Base-by-base conservation (phyloP, 1,140 invertebrate species). In the Anthonomus grandis region DNA sequence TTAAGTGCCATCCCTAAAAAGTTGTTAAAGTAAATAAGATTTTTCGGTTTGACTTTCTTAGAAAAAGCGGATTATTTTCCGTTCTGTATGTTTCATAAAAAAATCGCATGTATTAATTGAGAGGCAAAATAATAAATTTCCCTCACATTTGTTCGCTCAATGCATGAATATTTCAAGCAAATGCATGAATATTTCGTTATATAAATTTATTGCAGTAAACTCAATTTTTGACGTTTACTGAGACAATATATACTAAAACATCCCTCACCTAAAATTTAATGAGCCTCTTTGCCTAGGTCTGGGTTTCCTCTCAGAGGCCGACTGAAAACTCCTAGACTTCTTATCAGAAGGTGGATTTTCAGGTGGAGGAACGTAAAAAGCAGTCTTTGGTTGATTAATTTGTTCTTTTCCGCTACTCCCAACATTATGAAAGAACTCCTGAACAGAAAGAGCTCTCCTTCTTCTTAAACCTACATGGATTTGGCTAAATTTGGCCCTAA, bases 331-430 rank as follows among this genome's bases (percentile, higher is more conserved):
- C 12, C 44, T 59, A 1, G 64, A 63, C n/a, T 57, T 59, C 8
- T 55, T 51, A 8, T 50, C 39, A 23, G 63, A 82, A 17, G 39
- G 47, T 9, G 17, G 6, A 6, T 22, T 19, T 13, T 48, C 38
- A 19, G 67, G 67, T 12, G 69, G 83, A 23, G 85, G 84, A 13
- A 86, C 84, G 64, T 86, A 86, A 66, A 86, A 86, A 24, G 80
- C 85, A 0, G 83, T 74, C 23, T 64, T 64, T 39, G 57, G 52
- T 24, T 62, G 63, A 38, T 60, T 62, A 53, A 12, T 31, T 27
- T 25, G 15, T 52, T 68, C 66, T 31, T 65, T 62, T 21, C 6
- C 41, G 31, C 44, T 22, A 24, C 51, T 51, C 8, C 75, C 74
- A 1, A 73, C 75, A 39, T 74, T 76, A 44, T 77, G 72, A 25